Conservation (phyloP, 2,888 invertebrate species). For the Diaperis boleti region DNA sequence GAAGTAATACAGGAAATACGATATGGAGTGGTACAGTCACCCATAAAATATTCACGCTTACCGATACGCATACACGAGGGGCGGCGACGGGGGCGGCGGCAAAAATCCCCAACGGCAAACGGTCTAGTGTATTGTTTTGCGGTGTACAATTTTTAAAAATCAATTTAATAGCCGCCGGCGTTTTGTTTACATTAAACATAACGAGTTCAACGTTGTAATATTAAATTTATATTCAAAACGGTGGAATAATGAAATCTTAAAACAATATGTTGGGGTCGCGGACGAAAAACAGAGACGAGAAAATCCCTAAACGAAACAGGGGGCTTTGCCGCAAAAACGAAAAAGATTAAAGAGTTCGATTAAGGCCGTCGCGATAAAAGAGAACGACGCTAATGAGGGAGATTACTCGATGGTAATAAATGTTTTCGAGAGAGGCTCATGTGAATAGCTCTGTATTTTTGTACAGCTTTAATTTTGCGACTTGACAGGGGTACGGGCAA, state of each 20-base stretch:
- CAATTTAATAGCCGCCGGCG: constrained; percentile 46
- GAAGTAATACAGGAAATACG: constrained; percentile 39
- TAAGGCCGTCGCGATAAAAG: background rate
- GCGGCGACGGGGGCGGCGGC: constrained; percentile 9
- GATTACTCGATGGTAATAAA: too few relatives aligned
- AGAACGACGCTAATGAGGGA: background rate
- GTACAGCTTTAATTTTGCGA: too few relatives aligned
- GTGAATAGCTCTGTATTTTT: too few relatives aligned
- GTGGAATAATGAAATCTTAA: constrained; percentile 37
- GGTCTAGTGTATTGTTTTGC: constrained; percentile 39
- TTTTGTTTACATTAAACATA: constrained; percentile 50
- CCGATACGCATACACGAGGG: constrained; percentile 19
- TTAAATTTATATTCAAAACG: constrained; percentile 42
- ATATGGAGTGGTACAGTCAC: constrained; percentile 31
- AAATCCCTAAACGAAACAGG: constrained; percentile 4
- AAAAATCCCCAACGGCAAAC: constrained; percentile 38
- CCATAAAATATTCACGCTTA: constrained; percentile 35
- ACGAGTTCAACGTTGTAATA: constrained; percentile 44
- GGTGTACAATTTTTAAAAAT: constrained; percentile 45
- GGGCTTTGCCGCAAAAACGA: background rate
- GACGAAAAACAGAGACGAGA: background rate
- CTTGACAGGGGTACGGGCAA: too few relatives aligned
- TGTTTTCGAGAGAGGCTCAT: too few relatives aligned
- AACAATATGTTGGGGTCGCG: constrained; percentile 36
- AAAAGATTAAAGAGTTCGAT: background rate